Base-by-base conservation (phyloP, 2,797 vertebrate genomes). In the Caiman crocodilus region DNA sequence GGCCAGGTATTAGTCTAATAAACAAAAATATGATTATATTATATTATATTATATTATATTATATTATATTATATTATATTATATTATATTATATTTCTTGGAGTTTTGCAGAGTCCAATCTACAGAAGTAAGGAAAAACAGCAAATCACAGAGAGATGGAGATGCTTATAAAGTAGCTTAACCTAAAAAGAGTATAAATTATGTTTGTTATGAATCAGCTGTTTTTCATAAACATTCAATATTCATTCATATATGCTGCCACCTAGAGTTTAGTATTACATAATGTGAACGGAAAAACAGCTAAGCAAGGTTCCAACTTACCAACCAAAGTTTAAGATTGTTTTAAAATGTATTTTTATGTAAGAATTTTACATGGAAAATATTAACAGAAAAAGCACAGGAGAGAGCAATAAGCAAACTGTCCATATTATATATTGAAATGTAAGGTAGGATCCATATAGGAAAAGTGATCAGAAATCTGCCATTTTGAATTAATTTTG, bases 161-260 rank as follows among this genome's bases (percentile, higher is more conserved):
- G 76, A 35, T 30, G 6, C 4, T 76, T 73, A 85, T 81, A 91
- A 82, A 60, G 32, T 80, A 90, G n/a, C 57, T 55, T 76, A 67
- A 90, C 65, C 58, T 61, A 28, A 69, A 80, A 2, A 1, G 20
- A 16, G n/a, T 78, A 82, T 61, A 1, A 0, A 6, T 14, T 18
- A 30, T 1, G 20, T 63, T 90, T 88, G 30, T 89, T 95, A 90
- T 23, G 56, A 61, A 65, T 65, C 20, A 58, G 14, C 8, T 64
- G 58, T 84, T 73, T 80, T 63, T 79, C 58, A 80, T 88, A 94
- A 93, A 89, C 16, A 25, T 32, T 91, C 85, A 93, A 88, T 95
- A 97, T 96, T 92, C 81, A 91, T 67, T 95, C 96, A 94, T 89
- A 85, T 75, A 91, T 97, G 90, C 97, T 98, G 97, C 97, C 97